Conservation (phyloP, 64 coral and sea anemone species). For the Actinia equina region DNA sequence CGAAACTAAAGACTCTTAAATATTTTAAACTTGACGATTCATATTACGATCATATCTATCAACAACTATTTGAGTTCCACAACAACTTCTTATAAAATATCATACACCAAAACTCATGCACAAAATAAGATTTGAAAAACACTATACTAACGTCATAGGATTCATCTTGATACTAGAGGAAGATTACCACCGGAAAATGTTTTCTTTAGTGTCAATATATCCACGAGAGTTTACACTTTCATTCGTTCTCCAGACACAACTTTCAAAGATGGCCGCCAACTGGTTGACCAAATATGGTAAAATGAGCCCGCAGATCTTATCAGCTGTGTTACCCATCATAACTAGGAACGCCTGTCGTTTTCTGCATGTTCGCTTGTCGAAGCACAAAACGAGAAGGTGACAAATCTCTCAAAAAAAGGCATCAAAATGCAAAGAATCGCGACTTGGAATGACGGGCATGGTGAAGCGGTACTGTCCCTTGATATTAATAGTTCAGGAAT, state of each 20-base stretch:
- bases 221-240: not conserved
- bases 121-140: not conserved
- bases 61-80: no score
- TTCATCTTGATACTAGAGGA: constrained; percentile 58
- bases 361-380: not conserved
- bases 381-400: not conserved
- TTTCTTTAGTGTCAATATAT: not conserved
- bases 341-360: not conserved
- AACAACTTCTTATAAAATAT: not conserved
- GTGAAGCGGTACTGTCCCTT: constrained; percentile 54
- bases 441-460: constrained; percentile 69
- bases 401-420: not conserved
- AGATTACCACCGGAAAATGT: not conserved
- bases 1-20: no score
- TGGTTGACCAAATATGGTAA: not conserved
- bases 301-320: not conserved
- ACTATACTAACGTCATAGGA: constrained; percentile 91
- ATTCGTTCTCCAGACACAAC: not conserved
- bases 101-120: not conserved
- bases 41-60: no score
- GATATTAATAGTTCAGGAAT: constrained; percentile 60
- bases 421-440: constrained; percentile 45
- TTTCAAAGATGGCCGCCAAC: constrained; percentile 32
- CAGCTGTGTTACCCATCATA: constrained; percentile 6
- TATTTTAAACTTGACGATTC: no score